Evolutionary conservation across 2,888 invertebrate species (phyloP), one percentile per base, ranked within the genome.

Genomic region (Brenthis ino): DNA sequence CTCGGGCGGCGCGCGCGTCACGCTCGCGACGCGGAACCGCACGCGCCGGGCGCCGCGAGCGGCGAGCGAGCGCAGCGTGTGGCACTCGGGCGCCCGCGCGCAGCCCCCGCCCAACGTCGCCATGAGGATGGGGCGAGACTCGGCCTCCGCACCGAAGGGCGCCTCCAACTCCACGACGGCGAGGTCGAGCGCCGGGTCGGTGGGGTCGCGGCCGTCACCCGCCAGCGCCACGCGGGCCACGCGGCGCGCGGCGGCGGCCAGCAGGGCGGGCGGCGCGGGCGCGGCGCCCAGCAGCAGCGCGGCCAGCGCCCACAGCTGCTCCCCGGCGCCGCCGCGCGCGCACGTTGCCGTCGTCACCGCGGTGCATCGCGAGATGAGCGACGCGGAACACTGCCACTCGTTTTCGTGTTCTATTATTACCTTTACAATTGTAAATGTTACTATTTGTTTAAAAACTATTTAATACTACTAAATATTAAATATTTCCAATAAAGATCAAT

Each of bases 121-220:
- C 84, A 86, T 81, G 50, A 87, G 76, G 72, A 89, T 85, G 71
- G 90, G 83, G 14, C 80, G 83, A 74, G 82, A 77, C 73, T 67
- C 67, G 67, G 80, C 79, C 63, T 63, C 79, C 50, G 69, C 72
- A 14, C 79, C 84, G 76, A 86, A 85, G 50, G 88, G 81, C 74
- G 73, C 72, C 77, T 83, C 86, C 77, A 89, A 77, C 81, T 87
- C 85, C 66, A 86, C 79, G 77, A 88, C 76, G 48, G 89, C 88
- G 70, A 86, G 74, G 76, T 84, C 86, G 51, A 74, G 69, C 61
- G 74, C 70, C 12, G 75, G 74, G 68, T 76, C 77, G 47, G 57
- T 67, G 50, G 70, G 75, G 76, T 75, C 75, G 66, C 70, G 66
- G 43, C 73, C 77, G 74, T 53, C 61, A 13, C 75, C 74, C 70